These are phyloP conservation scores for Polia nebulosa DNA, from an alignment of 2,888 invertebrate genomes.

Conservation along the genomic window DNA sequence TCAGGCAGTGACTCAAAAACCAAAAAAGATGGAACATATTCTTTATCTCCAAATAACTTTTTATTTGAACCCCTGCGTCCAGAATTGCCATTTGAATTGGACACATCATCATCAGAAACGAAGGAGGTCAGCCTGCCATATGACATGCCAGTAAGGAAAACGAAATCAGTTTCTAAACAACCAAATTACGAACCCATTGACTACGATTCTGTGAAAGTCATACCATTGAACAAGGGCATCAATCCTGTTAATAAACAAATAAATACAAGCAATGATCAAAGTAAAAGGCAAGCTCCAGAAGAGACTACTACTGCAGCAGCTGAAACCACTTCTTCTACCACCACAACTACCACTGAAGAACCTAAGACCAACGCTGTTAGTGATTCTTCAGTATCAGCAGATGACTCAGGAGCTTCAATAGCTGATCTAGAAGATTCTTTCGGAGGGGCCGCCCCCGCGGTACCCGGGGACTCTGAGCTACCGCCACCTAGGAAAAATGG, in stretches of 20 bases:
- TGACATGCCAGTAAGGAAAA: conserved; percentile 81
- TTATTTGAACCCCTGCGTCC: conserved; percentile 84
- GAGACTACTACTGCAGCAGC: conserved; percentile 46
- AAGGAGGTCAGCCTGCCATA: conserved; percentile 80
- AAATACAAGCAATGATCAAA: conserved; percentile 76
- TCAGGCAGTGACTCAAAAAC: conserved; percentile 72
- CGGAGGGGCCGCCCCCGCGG: conserved; percentile 92
- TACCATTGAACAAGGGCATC: conserved; percentile 83
- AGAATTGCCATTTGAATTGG: conserved; percentile 83
- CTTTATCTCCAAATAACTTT: conserved; percentile 77
- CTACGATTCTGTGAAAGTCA: conserved; percentile 86
- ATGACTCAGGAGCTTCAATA: conserved; percentile 89
- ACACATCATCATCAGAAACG: conserved; percentile 83
- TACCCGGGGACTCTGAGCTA: conserved; percentile 91
- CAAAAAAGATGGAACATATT: conserved; percentile 65
- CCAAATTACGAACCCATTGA: conserved; percentile 83
- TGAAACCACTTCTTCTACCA: conserved; percentile 61
- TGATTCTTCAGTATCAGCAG: conserved; percentile 84
- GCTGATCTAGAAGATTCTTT: conserved; percentile 95
- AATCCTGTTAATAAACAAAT: conserved; percentile 79
- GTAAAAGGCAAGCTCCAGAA: conserved; percentile 81
- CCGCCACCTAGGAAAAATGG: conserved; percentile 94
- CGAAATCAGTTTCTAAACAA: conserved; percentile 74
- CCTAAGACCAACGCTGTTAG: conserved; percentile 71
- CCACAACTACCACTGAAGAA: conserved; percentile 70